These are phyloP conservation scores for Tridacna gigas DNA, from an alignment of 2,888 invertebrate species.

Conservation along the genomic window DNA sequence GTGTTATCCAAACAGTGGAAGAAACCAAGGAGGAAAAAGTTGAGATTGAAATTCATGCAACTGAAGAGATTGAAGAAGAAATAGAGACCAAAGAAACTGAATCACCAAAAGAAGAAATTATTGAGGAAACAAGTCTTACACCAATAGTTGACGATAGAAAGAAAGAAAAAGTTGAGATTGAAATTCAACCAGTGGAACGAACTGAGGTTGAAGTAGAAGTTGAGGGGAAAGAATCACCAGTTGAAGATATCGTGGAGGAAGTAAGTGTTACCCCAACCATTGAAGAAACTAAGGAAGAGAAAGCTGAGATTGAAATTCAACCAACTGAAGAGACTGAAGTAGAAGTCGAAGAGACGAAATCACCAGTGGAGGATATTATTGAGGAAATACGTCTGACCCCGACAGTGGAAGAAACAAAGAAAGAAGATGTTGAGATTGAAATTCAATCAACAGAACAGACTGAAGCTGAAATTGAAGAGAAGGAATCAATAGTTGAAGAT, in stretches of 20 bases:
- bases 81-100: conserved; percentile 22
- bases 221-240: background rate
- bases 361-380: conserved; percentile 6
- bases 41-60: conserved; percentile 42
- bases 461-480: conserved; percentile 11
- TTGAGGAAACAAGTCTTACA: conserved; percentile 7
- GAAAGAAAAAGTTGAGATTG: conserved; percentile 27
- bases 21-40: conserved; percentile 34
- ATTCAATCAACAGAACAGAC: conserved; percentile 19
- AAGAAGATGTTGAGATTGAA: conserved; percentile 38
- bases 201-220: background rate
- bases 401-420: background rate
- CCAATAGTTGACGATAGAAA: conserved; percentile 27
- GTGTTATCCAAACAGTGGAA: conserved; percentile 28
- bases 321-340: conserved; percentile 19
- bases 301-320: conserved; percentile 39
- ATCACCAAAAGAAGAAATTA: conserved; percentile 13
- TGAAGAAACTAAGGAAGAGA: background rate
- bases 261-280: background rate
- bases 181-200: background rate
- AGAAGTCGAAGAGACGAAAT: conserved; percentile 20
- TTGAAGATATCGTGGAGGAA: background rate
- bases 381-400: background rate
- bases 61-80: conserved; percentile 22
- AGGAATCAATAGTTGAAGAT: background rate